These are phyloP conservation scores for Sturmia bella DNA, from an alignment of 2,888 invertebrate genomes.

Conservation along the genomic window DNA sequence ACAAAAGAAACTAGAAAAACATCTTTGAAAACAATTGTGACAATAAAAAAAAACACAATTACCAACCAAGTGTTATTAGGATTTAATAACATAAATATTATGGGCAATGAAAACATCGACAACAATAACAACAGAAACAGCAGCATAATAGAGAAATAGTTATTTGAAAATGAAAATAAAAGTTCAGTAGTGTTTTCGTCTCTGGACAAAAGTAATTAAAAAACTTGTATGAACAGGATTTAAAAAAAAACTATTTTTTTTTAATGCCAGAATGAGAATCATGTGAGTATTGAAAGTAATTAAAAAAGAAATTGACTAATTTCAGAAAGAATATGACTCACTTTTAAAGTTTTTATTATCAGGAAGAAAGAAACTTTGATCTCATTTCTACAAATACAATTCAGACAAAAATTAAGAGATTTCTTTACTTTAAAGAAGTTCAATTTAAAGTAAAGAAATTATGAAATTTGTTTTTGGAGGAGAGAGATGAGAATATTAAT, in stretches of 20 bases:
- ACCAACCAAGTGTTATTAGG: slow-evolving; percentile 27
- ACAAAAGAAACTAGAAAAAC: slow-evolving; percentile 14
- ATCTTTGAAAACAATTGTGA: not conserved
- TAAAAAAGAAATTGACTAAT: too few species aligned
- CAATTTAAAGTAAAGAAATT: too few species aligned
- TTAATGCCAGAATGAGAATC: not conserved
- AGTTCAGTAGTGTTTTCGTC: slow-evolving; percentile 1
- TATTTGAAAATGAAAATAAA: not conserved
- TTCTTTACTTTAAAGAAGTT: too few species aligned
- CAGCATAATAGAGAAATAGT: not conserved
- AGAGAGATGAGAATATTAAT: too few species aligned
- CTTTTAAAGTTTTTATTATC: too few species aligned
- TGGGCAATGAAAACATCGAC: slow-evolving; percentile 26
- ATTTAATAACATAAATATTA: slow-evolving; percentile 31
- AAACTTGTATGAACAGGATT: slow-evolving; percentile 16
- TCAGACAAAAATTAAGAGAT: too few species aligned
- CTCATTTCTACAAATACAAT: too few species aligned
- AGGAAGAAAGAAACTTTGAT: too few species aligned
- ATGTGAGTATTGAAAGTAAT: not conserved
- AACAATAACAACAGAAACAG: not conserved
- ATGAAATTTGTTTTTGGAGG: too few species aligned
- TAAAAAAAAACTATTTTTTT: not conserved
- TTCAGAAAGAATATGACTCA: too few species aligned
- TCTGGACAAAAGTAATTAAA: slow-evolving; percentile 10
- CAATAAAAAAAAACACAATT: slow-evolving; percentile 41